These are phyloP conservation scores for Phasia obesa DNA, from an alignment of 2,888 invertebrate species.

Conservation along the genomic window DNA sequence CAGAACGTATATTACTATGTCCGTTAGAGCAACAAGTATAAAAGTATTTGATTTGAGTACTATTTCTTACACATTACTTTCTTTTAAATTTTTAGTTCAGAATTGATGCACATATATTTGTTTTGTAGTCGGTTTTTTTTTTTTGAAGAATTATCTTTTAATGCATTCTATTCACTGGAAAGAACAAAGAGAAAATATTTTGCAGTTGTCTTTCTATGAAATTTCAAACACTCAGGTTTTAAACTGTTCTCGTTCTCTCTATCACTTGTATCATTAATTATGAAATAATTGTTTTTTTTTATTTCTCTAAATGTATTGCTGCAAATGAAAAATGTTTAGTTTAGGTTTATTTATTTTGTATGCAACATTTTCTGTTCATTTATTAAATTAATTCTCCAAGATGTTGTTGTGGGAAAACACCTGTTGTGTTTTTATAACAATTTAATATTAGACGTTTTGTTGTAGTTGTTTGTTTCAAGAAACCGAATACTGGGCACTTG, in stretches of 20 bases:
- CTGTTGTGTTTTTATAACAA: constrained; percentile 70
- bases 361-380: constrained; percentile 58
- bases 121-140: no score
- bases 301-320: constrained; percentile 6
- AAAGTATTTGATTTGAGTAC: no score
- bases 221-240: not conserved
- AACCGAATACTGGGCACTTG: not conserved
- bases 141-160: no score
- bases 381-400: constrained; percentile 23
- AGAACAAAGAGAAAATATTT: constrained; percentile 22
- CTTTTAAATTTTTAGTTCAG: no score
- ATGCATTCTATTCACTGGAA: constrained; percentile 33
- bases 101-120: no score
- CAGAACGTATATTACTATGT: no score
- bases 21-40: no score
- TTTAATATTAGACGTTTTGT: constrained; percentile 46
- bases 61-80: no score
- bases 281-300: constrained; percentile 2
- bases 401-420: constrained; percentile 63
- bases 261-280: constrained; percentile 49
- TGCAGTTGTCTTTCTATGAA: constrained; percentile 66
- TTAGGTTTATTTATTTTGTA: constrained; percentile 67
- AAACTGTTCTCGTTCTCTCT: constrained; percentile 43
- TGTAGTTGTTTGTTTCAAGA: constrained; percentile 46
- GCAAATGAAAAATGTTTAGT: constrained; percentile 68